Base-by-base conservation (phyloP, 1,140 invertebrate genomes). In the Cotesia chilonis region DNA sequence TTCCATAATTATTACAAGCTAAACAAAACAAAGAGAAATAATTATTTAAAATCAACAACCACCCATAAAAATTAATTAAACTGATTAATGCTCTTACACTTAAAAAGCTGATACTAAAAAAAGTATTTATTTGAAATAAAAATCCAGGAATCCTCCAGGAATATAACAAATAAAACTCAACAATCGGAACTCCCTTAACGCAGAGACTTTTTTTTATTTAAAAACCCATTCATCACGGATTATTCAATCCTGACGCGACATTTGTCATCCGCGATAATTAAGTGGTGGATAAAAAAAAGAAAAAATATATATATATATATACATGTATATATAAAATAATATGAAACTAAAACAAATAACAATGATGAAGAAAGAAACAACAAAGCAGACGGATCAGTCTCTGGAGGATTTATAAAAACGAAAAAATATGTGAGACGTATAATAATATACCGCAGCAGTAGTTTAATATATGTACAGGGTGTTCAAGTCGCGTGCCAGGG, bases 401-500 rank as follows among this genome's bases (percentile, higher is more conserved):
- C 60, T 36, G 20, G 57, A 54, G 60, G 14, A 52, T 70, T 70
- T 61, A 20, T 52, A 63, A 70, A 70, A 63, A 70, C 68, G 68
- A 63, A 64, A 71, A 71, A 64, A 55, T 71, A 71, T 57, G 70
- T 57, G 61, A 65, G 57, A 37, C 67, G 36, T 65, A 64, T 71
- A 71, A 71, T 65, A 54, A 65, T 59, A 57, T 71, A 51, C 36
- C 36, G 41, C 41, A 47, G 41, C 38, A 28, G 57, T 55, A 20
- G 54, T 55, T 55, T 9, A 55, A 68, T 38, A 68, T 54, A 17
- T 36, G 41, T 41, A 38, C 35, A 5, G 51, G 52, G 20, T 36
- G 51, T 54, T 68, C n/a, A 35, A 28, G 66, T 68, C 66, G 66
- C 66, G 66, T 68, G 66, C 51, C 66, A 68, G 64, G 66, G 47